These are phyloP conservation scores for Natrix natrix DNA, from an alignment of 2,797 vertebrate species.

Conservation along the genomic window DNA sequence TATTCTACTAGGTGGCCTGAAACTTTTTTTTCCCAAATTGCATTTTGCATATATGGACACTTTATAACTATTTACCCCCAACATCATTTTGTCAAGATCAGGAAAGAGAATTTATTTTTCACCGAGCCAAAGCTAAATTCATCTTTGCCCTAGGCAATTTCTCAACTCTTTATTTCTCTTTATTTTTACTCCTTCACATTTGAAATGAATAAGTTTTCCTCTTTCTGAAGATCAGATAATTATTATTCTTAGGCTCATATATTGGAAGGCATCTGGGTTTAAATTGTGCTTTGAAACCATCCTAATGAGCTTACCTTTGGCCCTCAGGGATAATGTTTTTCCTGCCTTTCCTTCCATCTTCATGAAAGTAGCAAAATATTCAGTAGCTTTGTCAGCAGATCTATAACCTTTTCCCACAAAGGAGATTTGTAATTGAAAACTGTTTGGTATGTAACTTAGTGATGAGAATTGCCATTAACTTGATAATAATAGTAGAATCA, in stretches of 20 bases:
- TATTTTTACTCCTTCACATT: background rate
- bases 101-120: background rate
- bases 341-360: background rate
- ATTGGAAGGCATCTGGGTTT: conserved; percentile 5
- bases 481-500: background rate
- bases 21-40: background rate
- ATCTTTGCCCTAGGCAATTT: conserved; percentile 23
- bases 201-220: conserved; percentile 28
- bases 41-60: background rate
- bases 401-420: conserved; percentile 8
- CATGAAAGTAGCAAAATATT: conserved; percentile 10
- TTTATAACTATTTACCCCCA: too few species aligned
- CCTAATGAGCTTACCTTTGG: background rate
- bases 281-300: conserved; percentile 2
- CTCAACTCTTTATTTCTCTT: conserved; percentile 14
- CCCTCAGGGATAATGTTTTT: background rate
- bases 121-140: conserved; percentile 2
- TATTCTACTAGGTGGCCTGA: background rate
- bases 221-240: conserved; percentile 18
- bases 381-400: conserved; percentile 31
- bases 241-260: background rate
- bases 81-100: background rate
- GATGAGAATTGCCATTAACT: background rate
- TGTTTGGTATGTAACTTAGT: background rate
- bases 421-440: conserved; percentile 7